phyloP scores from a whole-genome alignment of 1,140 invertebrate species.

The Archegozetes longisetosus region DNA sequence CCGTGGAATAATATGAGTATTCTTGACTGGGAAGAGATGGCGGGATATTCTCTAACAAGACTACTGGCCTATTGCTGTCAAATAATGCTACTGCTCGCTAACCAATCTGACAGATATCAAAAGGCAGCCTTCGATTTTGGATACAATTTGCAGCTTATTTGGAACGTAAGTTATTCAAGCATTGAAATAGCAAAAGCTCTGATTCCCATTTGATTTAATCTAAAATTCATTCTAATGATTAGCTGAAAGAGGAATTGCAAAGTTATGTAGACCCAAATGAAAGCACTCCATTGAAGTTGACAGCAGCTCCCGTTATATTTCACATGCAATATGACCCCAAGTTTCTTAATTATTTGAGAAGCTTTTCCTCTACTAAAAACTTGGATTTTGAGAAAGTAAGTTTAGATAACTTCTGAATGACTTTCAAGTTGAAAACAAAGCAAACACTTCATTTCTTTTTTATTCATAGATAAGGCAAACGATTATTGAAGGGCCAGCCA shows the following conservation, averaged over 20 bases:
- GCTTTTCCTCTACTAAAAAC: no score
- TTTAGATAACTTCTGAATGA: no score
- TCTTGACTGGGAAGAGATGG: not conserved
- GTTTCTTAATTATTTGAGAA: not conserved
- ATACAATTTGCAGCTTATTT: slow-evolving; percentile 2
- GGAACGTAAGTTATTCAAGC: slow-evolving; percentile 11
- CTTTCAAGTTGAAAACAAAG: no score
- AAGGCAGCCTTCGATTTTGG: slow-evolving; percentile 2
- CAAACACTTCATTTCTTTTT: no score
- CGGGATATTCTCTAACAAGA: not conserved
- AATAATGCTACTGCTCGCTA: not conserved
- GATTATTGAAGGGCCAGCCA: not conserved
- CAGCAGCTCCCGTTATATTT: not conserved
- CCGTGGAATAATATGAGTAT: not conserved
- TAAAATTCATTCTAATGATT: no score
- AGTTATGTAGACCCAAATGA: no score
- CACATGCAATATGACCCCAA: not conserved
- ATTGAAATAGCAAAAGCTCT: not conserved
- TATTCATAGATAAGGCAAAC: not conserved
- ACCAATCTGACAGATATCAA: slow-evolving; percentile 1
- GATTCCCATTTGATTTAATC: not conserved
- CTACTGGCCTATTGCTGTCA: not conserved
- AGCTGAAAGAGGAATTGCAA: no score
- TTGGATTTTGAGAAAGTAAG: no score
- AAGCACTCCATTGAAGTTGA: not conserved